Conservation (phyloP, 1,140 invertebrate species). For the Eriosoma lanigerum region DNA sequence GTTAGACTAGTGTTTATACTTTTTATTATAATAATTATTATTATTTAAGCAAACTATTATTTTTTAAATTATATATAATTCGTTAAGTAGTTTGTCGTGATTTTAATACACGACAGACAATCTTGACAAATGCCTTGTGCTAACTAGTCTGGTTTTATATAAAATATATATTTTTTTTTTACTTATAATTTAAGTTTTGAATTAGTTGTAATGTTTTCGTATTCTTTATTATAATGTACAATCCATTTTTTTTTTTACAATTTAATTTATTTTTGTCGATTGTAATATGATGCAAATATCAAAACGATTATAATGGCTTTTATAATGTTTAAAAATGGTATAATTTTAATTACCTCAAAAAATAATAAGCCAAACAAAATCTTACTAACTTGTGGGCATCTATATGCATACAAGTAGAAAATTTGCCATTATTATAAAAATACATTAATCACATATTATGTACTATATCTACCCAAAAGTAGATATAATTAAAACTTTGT, state of each 20-base stretch:
- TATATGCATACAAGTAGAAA: neutral
- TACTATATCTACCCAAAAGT: neutral
- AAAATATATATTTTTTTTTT: constrained; percentile 4
- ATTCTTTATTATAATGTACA: neutral
- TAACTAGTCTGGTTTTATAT: constrained; percentile 42
- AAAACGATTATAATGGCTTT: neutral
- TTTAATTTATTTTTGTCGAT: neutral
- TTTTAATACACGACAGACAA: neutral
- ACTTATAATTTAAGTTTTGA: constrained; percentile 13
- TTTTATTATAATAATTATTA: constrained; percentile 16
- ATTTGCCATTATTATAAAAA: neutral
- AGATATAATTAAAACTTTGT: constrained; percentile 2
- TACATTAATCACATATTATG: neutral
- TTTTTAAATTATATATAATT: constrained; percentile 37
- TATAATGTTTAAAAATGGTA: neutral
- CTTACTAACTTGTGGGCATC: neutral
- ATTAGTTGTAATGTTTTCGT: neutral
- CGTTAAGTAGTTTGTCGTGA: constrained; percentile 10
- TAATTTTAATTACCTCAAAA: neutral
- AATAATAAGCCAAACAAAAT: neutral
- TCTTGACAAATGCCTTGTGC: constrained; percentile 25
- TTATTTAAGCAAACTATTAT: constrained; percentile 23
- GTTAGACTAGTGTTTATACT: constrained; percentile 35
- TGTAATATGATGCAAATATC: neutral
- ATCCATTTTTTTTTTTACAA: neutral